phyloP scores from a whole-genome alignment of 2,888 invertebrate genomes.

The Bellardia pandia region DNA sequence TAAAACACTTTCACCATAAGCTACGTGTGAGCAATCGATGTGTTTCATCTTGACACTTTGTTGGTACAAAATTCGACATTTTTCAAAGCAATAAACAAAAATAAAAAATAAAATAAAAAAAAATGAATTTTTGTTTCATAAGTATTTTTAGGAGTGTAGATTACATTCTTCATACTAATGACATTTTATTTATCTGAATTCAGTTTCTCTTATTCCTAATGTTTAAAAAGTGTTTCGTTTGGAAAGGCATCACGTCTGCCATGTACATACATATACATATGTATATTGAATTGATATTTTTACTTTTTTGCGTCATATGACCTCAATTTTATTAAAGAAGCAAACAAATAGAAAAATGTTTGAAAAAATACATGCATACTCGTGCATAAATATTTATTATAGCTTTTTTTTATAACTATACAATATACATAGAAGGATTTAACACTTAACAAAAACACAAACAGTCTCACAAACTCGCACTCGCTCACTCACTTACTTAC shows the following conservation, averaged over 20 bases:
- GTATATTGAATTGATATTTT: constrained; percentile 34
- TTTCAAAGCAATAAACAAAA: too few relatives aligned
- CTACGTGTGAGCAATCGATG: too few relatives aligned
- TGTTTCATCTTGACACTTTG: too few relatives aligned
- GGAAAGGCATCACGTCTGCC: constrained; percentile 56
- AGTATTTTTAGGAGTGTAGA: too few relatives aligned
- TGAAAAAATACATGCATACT: background rate
- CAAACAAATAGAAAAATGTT: background rate
- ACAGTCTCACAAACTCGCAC: too few relatives aligned
- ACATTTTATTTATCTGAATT: constrained; percentile 1
- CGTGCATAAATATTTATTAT: background rate
- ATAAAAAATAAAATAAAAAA: too few relatives aligned
- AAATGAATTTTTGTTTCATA: too few relatives aligned
- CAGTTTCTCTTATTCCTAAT: background rate
- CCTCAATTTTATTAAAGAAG: constrained; percentile 43
- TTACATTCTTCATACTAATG: background rate
- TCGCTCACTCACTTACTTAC: background rate
- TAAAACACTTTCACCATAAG: too few relatives aligned
- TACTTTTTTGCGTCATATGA: constrained; percentile 54
- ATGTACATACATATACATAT: background rate
- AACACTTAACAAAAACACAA: background rate
- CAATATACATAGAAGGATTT: background rate
- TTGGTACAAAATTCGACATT: too few relatives aligned
- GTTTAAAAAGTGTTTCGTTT: constrained; percentile 16
- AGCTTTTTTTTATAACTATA: background rate